phyloP scores from a whole-genome alignment of 2,888 invertebrate genomes.

The Folsomia manolachei region DNA sequence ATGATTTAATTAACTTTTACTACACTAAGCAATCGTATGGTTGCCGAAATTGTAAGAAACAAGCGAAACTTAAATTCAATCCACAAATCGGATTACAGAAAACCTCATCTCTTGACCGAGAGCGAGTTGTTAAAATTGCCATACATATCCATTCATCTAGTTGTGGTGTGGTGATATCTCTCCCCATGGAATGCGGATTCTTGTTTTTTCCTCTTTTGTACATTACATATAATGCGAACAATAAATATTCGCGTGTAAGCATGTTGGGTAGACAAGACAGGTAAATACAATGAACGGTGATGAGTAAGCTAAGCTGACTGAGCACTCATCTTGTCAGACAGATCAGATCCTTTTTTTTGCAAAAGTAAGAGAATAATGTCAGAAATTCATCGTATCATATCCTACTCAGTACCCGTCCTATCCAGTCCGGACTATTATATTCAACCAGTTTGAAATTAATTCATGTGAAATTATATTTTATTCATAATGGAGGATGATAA shows the following conservation, averaged over 20 bases:
- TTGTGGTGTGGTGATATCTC: constrained; percentile 13
- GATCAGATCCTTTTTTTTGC: not conserved
- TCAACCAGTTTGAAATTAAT: constrained; percentile 2
- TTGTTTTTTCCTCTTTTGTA: constrained; percentile 10
- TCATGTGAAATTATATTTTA: not conserved
- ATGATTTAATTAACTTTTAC: no score
- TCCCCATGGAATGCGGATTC: constrained; percentile 22
- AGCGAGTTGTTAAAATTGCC: constrained; percentile 14
- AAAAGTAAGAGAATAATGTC: not conserved
- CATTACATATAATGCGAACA: constrained; percentile 3
- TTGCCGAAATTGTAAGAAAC: no score
- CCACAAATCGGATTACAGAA: not conserved
- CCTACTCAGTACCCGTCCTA: no score
- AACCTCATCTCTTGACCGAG: constrained; percentile 7
- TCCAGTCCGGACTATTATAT: no score
- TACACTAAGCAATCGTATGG: no score
- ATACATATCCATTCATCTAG: not conserved
- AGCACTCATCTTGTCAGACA: constrained; percentile 19
- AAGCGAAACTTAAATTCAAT: no score
- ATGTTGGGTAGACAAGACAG: constrained; percentile 2
- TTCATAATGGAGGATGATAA: not conserved
- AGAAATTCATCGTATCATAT: not conserved
- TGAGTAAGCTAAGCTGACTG: no score
- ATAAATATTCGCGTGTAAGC: constrained; percentile 23
- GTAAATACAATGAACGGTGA: constrained; percentile 18